Conservation (phyloP, 2,113 vertebrate genomes). For the Cavia aperea region DNA sequence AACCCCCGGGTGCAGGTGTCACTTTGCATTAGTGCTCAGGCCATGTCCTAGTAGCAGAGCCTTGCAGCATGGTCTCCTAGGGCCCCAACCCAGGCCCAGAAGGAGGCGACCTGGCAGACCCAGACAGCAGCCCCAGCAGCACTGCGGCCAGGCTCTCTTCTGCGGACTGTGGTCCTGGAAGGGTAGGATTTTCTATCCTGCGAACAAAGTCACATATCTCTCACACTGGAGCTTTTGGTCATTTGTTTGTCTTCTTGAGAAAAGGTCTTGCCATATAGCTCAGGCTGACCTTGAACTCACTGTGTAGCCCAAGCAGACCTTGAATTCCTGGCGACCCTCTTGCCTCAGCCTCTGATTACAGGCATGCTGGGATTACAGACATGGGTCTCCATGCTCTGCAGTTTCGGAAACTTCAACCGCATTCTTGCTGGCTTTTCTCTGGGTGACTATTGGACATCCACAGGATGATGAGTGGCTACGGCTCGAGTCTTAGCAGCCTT, state of each 20-base stretch:
- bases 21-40: neutral
- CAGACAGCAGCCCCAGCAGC: rapidly evolving
- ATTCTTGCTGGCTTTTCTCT: rapidly evolving
- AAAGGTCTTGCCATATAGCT: neutral
- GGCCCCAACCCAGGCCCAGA: neutral
- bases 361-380: neutral
- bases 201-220: neutral
- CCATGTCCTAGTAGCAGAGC: neutral
- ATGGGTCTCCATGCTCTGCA: neutral
- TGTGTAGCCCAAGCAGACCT: neutral
- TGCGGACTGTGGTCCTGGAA: neutral
- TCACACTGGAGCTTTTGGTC: neutral
- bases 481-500: neutral
- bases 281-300: neutral
- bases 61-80: neutral
- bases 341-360: neutral
- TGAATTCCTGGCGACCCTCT: neutral
- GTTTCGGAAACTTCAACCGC: neutral
- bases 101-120: neutral
- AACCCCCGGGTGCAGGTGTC: neutral
- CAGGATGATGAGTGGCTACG: rapidly evolving
- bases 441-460: too few species aligned
- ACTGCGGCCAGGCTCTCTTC: rapidly evolving
- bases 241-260: neutral
- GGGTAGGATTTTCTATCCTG: neutral